Evolutionary conservation across 2,113 vertebrate species (phyloP).

Genomic region (Hucho hucho): DNA sequence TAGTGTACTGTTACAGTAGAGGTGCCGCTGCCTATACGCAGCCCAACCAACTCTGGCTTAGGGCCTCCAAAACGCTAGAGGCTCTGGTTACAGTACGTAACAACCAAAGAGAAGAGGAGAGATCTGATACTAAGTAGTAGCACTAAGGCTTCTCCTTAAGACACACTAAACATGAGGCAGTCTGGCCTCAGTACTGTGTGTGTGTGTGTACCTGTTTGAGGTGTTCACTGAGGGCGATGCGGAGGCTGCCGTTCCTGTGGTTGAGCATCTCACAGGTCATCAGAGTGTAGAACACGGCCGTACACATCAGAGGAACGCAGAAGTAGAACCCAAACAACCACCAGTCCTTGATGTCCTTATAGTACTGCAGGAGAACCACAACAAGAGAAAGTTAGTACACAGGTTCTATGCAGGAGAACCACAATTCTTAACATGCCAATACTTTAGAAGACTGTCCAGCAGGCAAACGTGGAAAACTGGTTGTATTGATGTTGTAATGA

Average conservation of each 20-base stretch:
- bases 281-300: slow-evolving; percentile 90
- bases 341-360: slow-evolving; percentile 88
- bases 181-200: too few relatives aligned
- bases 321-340: slow-evolving; percentile 98
- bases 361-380: slow-evolving; percentile 75
- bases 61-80: too few relatives aligned
- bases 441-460: too few relatives aligned
- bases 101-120: background rate
- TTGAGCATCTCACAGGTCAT: slow-evolving; percentile 98
- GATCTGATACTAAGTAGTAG: background rate
- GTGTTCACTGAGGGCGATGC: slow-evolving; percentile 94
- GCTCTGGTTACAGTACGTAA: too few relatives aligned
- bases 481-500: too few relatives aligned
- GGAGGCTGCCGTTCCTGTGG: slow-evolving; percentile 89
- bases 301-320: slow-evolving; percentile 88
- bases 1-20: too few relatives aligned
- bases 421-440: background rate
- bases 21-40: too few relatives aligned
- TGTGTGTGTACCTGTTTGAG: slow-evolving; percentile 87
- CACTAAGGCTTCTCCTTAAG: background rate
- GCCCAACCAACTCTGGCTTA: too few relatives aligned
- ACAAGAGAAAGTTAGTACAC: background rate
- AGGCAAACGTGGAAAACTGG: background rate
- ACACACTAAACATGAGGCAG: background rate
- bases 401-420: background rate